phyloP scores from a whole-genome alignment of 2,888 invertebrate genomes.

The Hanleya hanleyi region DNA sequence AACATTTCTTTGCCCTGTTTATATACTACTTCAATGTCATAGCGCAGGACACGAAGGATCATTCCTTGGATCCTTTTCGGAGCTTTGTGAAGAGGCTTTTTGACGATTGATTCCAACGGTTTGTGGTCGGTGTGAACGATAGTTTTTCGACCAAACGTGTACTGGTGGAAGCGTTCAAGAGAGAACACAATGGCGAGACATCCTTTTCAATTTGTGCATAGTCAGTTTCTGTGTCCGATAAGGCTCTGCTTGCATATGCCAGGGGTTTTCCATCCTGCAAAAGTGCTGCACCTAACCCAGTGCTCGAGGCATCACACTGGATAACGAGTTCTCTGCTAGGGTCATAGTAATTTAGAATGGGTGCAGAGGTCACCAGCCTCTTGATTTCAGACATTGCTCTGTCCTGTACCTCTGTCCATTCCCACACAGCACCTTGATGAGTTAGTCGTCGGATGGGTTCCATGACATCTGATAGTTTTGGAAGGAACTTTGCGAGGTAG shows the following conservation, averaged over 20 bases:
- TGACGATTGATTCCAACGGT: constrained; percentile 15
- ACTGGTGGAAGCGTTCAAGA: constrained; percentile 18
- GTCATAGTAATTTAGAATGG: constrained; percentile 3
- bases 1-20: constrained; percentile 22
- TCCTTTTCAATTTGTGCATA: constrained; percentile 29
- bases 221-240: constrained; percentile 17
- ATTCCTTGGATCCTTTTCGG: constrained; percentile 18
- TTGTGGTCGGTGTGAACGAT: constrained; percentile 15
- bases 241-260: constrained; percentile 19
- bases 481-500: constrained; percentile 15
- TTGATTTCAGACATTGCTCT: not conserved
- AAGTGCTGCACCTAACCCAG: constrained; percentile 11
- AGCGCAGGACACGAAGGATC: constrained; percentile 1
- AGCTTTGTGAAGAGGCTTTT: not conserved
- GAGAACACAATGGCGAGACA: constrained; percentile 19
- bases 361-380: not conserved
- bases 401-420: not conserved
- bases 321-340: not conserved
- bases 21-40: constrained; percentile 11
- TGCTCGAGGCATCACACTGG: constrained; percentile 11
- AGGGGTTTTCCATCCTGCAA: constrained; percentile 18
- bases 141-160: constrained; percentile 15
- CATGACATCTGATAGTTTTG: constrained; percentile 7
- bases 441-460: constrained; percentile 8
- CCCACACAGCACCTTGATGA: not conserved